These are phyloP conservation scores for Phyllotis vaccarum DNA, from an alignment of 2,797 vertebrate species.

Conservation along the genomic window DNA sequence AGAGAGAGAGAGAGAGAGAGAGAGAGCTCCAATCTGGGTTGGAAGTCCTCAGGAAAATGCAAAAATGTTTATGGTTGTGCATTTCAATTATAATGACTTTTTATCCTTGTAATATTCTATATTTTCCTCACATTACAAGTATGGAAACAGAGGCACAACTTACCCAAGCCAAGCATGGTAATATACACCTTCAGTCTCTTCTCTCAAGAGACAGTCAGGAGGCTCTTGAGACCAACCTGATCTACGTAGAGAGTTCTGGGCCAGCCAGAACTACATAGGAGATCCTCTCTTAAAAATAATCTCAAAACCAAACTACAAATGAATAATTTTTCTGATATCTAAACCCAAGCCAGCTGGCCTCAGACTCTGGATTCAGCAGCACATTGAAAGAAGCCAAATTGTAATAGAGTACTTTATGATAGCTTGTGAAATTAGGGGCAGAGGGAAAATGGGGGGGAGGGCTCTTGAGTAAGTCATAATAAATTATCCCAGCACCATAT, in stretches of 20 bases:
- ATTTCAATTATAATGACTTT: slow-evolving; percentile 3
- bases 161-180: neutral
- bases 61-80: neutral
- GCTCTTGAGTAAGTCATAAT: neutral
- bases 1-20: neutral
- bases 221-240: neutral
- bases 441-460: neutral
- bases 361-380: neutral
- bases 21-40: too few relatives aligned
- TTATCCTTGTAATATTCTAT: neutral
- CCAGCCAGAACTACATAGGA: neutral
- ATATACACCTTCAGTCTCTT: neutral
- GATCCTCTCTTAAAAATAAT: neutral
- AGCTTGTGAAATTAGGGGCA: slow-evolving; percentile 35
- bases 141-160: neutral
- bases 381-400: neutral
- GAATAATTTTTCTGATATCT: neutral
- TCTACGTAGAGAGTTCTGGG: neutral
- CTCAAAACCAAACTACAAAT: neutral
- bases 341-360: neutral
- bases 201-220: neutral
- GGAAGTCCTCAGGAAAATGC: neutral
- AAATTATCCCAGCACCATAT: neutral
- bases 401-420: neutral
- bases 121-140: neutral